Conservation (phyloP, 2,113 vertebrate genomes). For the Tympanuchus pallidicinctus region DNA sequence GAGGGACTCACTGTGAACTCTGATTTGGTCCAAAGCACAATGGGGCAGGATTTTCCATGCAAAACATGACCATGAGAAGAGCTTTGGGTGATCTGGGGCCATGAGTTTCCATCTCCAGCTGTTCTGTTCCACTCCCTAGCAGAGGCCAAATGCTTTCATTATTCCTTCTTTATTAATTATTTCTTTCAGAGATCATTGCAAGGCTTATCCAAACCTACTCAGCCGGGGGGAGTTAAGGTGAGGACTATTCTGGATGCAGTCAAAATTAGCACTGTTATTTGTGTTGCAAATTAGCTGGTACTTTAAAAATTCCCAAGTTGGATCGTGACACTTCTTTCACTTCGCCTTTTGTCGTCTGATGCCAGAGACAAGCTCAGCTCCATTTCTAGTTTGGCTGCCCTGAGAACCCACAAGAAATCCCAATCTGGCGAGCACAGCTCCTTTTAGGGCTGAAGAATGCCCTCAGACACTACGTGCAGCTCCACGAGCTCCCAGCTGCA, state of each 20-base stretch:
- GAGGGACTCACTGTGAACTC: not conserved
- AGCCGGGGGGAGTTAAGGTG: conserved; percentile 29
- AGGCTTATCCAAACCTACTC: conserved; percentile 23
- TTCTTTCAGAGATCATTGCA: not conserved
- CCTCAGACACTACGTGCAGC: not conserved
- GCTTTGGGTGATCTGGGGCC: rapidly evolving
- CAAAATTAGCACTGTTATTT: conserved; percentile 62
- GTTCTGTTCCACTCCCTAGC: not conserved
- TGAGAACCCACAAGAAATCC: conserved; percentile 66
- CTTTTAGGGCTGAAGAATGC: conserved; percentile 71
- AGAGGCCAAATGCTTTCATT: conserved; percentile 26
- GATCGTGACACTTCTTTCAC: conserved; percentile 37
- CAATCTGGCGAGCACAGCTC: conserved; percentile 63
- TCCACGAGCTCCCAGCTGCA: conserved; percentile 15
- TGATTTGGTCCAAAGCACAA: not conserved
- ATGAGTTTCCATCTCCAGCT: not conserved
- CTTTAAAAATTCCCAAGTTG: conserved; percentile 13
- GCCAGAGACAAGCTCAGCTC: conserved; percentile 59
- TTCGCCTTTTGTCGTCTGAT: conserved; percentile 41
- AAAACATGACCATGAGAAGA: not conserved
- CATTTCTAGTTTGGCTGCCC: conserved; percentile 67
- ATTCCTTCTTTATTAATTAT: conserved; percentile 17
- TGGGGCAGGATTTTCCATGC: not conserved
- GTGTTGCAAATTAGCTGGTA: conserved; percentile 27
- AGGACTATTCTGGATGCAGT: conserved; percentile 44